phyloP scores from a whole-genome alignment of 1,140 invertebrate species.

The Drosophila erecta region DNA sequence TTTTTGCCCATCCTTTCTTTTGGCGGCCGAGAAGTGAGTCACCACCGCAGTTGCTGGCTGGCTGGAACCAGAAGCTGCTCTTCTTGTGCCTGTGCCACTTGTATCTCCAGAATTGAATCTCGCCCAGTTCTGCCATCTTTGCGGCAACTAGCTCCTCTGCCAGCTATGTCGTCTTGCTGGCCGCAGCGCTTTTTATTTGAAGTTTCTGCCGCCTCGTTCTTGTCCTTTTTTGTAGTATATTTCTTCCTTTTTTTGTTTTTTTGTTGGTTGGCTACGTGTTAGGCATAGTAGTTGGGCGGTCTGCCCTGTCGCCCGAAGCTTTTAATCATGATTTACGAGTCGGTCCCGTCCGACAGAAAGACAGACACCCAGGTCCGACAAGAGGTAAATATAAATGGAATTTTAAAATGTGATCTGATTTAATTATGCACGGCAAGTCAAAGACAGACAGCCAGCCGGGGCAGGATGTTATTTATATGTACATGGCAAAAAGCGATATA shows the following conservation, averaged over 20 bases:
- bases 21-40: conserved; percentile 63
- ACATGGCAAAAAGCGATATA: conserved; percentile 34
- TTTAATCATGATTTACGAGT: conserved; percentile 84
- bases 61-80: conserved; percentile 41
- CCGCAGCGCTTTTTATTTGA: conserved; percentile 73
- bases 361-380: conserved; percentile 56
- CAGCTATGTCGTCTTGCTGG: conserved; percentile 61
- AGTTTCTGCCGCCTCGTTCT: conserved; percentile 38
- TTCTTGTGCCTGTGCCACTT: conserved; percentile 76
- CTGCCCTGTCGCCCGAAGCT: conserved; percentile 72
- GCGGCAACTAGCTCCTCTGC: conserved; percentile 42
- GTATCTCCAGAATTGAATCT: conserved; percentile 80
- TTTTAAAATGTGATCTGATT: conserved; percentile 84
- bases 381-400: conserved; percentile 84
- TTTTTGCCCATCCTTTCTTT: conserved; percentile 22
- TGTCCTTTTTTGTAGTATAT: conserved; percentile 9
- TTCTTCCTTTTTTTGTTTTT: conserved; percentile 13
- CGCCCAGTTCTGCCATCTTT: conserved; percentile 58
- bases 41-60: conserved; percentile 57
- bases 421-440: conserved; percentile 77
- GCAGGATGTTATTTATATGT: conserved; percentile 40
- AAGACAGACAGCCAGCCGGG: conserved; percentile 17
- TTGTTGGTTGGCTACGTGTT: conserved; percentile 56
- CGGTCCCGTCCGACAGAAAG: conserved; percentile 8
- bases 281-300: conserved; percentile 62